Evolutionary conservation across 2,113 vertebrate species (phyloP), one percentile per base, ranked within the genome.

Genomic region (Phocoena phocoena): DNA sequence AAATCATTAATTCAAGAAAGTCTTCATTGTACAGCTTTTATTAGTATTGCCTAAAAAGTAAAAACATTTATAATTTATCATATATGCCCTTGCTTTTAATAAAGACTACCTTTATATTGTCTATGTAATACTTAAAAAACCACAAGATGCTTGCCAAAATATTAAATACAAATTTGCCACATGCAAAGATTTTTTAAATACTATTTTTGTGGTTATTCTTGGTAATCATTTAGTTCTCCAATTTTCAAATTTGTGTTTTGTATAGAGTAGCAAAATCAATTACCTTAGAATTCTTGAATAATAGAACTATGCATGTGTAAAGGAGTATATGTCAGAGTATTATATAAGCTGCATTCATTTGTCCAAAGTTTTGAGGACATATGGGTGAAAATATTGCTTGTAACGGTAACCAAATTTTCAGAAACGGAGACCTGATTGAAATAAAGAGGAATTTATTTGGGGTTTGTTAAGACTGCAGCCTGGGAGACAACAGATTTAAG

Each of bases 121-220:
- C 1, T 73, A 63, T 26, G 4, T 63, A 60, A 81, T 81, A 77
- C 86, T 85, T 87, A 68, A 6, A 83, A 93, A 88, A 65, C 20
- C 25, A n/a, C 4, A 94, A 88, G 62, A 84, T 79, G 67, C 31
- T 73, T 96, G 11, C 62, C 8, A 50, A 95, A 74, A 21, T 58
- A 55, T 50, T 73, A 94, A 62, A 73, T 68, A n/a, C 6, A 58
- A n/a, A 25, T 93, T 80, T 58, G 21, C 17, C 17, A 25, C 41
- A 44, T 65, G 58, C 6, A 92, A 65, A 65, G 9, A 17, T 33
- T 84, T 80, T 94, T 76, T 83, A 25, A 73, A 67, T 23, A 83
- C 83, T 83, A 36, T 96, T 96, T 91, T 88, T 92, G 28, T 88
- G 9, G 9, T 91, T 86, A 38, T 93, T 93, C 47, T 95, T 83